A percentile compares a stretch with the other conserved stretches of the same genome.
These are phyloP conservation scores for Trigoniulus corallinus DNA, from an alignment of 1,140 invertebrate species.

Conservation along the genomic window DNA sequence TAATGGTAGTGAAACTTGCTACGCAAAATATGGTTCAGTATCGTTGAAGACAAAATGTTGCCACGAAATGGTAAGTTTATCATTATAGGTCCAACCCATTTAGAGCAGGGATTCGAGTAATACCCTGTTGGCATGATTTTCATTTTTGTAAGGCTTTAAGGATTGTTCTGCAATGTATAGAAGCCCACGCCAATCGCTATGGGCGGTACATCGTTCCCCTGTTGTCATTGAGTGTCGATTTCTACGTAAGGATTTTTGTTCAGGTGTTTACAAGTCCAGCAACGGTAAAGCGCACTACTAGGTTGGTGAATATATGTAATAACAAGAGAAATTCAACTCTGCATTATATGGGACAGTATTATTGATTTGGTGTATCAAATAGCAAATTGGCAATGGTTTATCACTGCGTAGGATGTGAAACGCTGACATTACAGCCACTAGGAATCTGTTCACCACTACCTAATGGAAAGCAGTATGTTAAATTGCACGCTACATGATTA, in stretches of 20 bases:
- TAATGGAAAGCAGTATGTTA: slow-evolving; percentile 28
- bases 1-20: slow-evolving; percentile 85
- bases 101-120: no score
- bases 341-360: not conserved
- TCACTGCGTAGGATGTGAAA: slow-evolving; percentile 75
- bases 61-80: slow-evolving; percentile 70
- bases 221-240: slow-evolving; percentile 84
- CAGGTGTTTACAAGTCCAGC: slow-evolving; percentile 55
- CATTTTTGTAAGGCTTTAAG: slow-evolving; percentile 50
- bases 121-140: not conserved
- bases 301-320: slow-evolving; percentile 27
- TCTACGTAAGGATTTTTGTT: slow-evolving; percentile 93
- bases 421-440: slow-evolving; percentile 53
- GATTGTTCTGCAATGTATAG: slow-evolving; percentile 78
- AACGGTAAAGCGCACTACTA: slow-evolving; percentile 66
- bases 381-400: slow-evolving; percentile 72
- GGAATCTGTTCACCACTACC: slow-evolving; percentile 37
- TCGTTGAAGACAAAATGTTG: slow-evolving; percentile 72
- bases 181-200: slow-evolving; percentile 79
- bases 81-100: not conserved
- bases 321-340: not conserved
- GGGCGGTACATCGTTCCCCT: slow-evolving; percentile 82
- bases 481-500: slow-evolving; percentile 7
- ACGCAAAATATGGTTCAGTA: slow-evolving; percentile 82
- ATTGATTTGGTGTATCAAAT: slow-evolving; percentile 10